Evolutionary conservation across 2,797 vertebrate genomes (phyloP), one percentile per base, ranked within the genome.

Genomic region (Petrocephalus schoutedeni): DNA sequence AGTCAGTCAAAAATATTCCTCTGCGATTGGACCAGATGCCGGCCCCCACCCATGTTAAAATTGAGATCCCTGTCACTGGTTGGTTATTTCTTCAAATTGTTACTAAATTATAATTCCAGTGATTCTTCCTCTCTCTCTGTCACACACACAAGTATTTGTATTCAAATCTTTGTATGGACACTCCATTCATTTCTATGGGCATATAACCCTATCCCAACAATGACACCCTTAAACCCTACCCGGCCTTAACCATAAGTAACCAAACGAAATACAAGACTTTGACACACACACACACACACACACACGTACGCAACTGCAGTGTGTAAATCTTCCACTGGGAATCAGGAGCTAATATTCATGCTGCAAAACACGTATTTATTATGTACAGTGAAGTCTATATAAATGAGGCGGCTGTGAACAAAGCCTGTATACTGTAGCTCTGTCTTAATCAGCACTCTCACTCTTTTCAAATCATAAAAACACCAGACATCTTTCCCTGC

Each of bases 401-500:
- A 19, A 19, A 77, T 16, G 16, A 36, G 71, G 36, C 19, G 23
- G 12, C 36, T 41, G 32, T 19, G 16, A 41, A 36, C 0, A 74
- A 74, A 36, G 32, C 12, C 4, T 32, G 19, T 2, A 5, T 32
- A 45, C 16, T n/a, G 7, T 0, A 74, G 28, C 16, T 41, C 67
- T 41, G 36, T 41, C 28, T 74, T 41, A 74, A 36, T 74, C 16
- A 41, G n/a, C 67, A 74, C 6, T 74, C 4, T 74, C 67, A 41
- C 12, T 36, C 23, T 19, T 74, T 74, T 41, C 12, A 41, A 74
- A 14, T 45, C 41, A 51, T 4, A 61, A 87, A 91, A 90, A 82
- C 51, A 86, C 12, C 85, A 49, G 4, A 82, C 83, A 51, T 89
- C 85, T 92, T 92, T 86, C 82, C 90, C 23, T 4, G 36, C 3